Base-by-base conservation (phyloP, 2,797 vertebrate genomes). In the Periparus ater region DNA sequence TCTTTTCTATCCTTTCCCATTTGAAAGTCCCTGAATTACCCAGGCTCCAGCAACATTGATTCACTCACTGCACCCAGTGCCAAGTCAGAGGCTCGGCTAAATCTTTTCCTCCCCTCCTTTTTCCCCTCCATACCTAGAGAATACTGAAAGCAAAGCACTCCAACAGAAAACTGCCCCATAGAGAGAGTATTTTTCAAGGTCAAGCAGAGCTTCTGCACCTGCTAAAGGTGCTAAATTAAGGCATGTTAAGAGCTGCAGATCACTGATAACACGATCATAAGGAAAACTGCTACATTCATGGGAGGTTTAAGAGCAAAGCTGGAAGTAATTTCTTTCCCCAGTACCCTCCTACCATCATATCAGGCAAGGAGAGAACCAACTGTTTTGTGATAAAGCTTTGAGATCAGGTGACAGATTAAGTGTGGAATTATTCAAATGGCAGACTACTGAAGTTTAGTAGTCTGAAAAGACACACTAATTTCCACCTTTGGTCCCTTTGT, bases 381-480 rank as follows among this genome's bases (percentile, higher is more conserved):
- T 66, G 72, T 45, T 95, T 58, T 44, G 81, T 48, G 73, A 83
- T 44, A 77, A 92, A 85, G 40, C 34, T 45, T 7, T 8, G 45
- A 86, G 79, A 66, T 93, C 89, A 58, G 26, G 51, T 91, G 87
- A 93, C 82, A 94, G 61, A 77, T 85, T 77, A 91, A 93, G 83
- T 8, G 32, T 40, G 40, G 36, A 75, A 75, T 78, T 75, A 86
- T 53, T 84, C 42, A 94, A 74, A 74, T 26, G 4, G 51, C 36
- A 94, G 26, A 48, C 38, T 11, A 75, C 9, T 67, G 18, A 93
- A 53, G 54, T 77, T 87, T 21, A 74, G 44, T 3, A 74, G 61
- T 20, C 58, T 51, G 57, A 58, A 85, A 92, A 79, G 19, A n/a
- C 47, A 55, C 30, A 14, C 10, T 34, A 40, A 44, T 78, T 68